Evolutionary conservation across 2,797 vertebrate species (phyloP).

Genomic region (Vultur gryphus): DNA sequence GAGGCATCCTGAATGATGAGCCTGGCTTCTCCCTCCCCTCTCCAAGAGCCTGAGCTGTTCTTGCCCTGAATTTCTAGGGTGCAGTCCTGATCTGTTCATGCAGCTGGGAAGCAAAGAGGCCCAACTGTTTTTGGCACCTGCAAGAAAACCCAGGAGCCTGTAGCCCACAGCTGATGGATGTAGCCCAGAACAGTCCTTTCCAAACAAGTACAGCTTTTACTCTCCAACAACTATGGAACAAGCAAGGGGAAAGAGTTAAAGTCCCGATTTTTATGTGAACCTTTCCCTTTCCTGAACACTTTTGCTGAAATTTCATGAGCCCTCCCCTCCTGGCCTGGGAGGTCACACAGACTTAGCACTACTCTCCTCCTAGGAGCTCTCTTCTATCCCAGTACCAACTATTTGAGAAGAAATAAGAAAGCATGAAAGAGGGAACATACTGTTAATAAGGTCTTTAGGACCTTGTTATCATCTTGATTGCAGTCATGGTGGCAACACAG

Average conservation of each 20-base stretch:
- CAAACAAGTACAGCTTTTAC: not conserved
- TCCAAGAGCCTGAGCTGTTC: not conserved
- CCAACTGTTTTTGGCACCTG: not conserved
- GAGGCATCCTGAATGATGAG: not conserved
- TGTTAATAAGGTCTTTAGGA: not conserved
- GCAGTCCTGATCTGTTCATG: not conserved
- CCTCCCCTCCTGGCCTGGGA: not conserved
- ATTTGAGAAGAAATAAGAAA: not conserved
- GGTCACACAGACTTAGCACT: not conserved
- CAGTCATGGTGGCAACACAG: not conserved
- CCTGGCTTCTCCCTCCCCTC: not conserved
- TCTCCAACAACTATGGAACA: not conserved
- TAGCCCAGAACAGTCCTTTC: not conserved
- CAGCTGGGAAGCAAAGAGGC: not conserved
- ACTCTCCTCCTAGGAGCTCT: not conserved
- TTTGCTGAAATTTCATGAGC: not conserved
- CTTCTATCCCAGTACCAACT: not conserved
- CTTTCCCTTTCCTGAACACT: not conserved
- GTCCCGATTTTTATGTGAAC: not conserved
- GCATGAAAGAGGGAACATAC: not conserved
- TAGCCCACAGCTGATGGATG: not conserved
- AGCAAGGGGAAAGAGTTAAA: not conserved
- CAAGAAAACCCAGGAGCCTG: not conserved
- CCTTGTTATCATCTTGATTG: not conserved
- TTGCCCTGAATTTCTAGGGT: not conserved